A percentile compares a stretch with the other conserved stretches of the same genome.
Conservation (phyloP, 2,113 vertebrate genomes). For the Chaetura pelagica region DNA sequence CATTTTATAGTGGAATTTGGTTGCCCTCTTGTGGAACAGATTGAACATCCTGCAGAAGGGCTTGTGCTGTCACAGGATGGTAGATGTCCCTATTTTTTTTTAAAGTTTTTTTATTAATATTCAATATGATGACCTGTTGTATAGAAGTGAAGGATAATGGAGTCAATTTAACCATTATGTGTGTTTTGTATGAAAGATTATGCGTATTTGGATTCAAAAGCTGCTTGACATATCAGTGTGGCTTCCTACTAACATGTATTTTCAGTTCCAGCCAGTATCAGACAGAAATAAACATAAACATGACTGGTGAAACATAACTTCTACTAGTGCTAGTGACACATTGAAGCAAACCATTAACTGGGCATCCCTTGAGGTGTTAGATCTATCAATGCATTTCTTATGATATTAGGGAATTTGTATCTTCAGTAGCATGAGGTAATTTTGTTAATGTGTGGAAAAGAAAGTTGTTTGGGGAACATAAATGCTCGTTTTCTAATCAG, state of each 20-base stretch:
- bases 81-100: neutral
- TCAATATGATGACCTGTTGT: neutral
- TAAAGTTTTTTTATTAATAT: neutral
- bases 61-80: neutral
- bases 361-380: neutral
- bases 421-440: neutral
- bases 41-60: neutral
- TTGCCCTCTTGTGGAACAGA: conserved; percentile 81
- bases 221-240: neutral
- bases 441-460: neutral
- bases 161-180: neutral
- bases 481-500: neutral
- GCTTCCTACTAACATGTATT: neutral
- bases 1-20: conserved; percentile 34
- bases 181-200: neutral
- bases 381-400: neutral
- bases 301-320: neutral
- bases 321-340: neutral
- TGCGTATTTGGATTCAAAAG: neutral
- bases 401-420: neutral
- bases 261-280: neutral
- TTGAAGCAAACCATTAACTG: rapidly evolving
- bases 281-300: neutral
- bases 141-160: neutral
- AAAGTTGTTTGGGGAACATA: neutral